phyloP scores from a whole-genome alignment of 2,888 invertebrate genomes.

The Hyalella azteca region DNA sequence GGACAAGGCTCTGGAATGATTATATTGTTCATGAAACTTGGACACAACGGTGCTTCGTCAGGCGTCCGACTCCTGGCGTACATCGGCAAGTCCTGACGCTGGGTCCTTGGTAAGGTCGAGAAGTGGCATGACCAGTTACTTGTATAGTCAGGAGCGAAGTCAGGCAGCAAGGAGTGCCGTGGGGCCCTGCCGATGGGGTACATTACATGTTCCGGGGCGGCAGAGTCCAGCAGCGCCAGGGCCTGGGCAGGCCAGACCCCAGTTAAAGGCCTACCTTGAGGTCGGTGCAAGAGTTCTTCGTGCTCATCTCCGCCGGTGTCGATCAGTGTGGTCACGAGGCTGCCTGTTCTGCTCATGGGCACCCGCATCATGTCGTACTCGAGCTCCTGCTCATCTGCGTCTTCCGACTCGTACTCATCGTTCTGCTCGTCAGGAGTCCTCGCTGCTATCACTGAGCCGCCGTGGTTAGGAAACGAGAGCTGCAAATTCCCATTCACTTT shows the following conservation, averaged over 20 bases:
- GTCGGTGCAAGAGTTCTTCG: constrained; percentile 4
- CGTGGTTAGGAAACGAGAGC: constrained; percentile 35
- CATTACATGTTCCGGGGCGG: constrained; percentile 55
- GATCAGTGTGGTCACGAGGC: constrained; percentile 31
- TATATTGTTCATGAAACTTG: constrained; percentile 18
- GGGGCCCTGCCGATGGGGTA: constrained; percentile 38
- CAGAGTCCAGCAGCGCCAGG: constrained; percentile 51
- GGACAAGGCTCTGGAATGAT: constrained; percentile 30
- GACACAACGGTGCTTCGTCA: constrained; percentile 20
- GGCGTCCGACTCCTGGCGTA: constrained; percentile 61
- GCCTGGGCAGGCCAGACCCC: constrained; percentile 53
- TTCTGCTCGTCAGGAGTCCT: constrained; percentile 37
- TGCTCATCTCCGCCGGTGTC: constrained; percentile 25
- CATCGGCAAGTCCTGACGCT: constrained; percentile 84
- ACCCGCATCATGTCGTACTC: not conserved
- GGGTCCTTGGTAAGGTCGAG: constrained; percentile 78
- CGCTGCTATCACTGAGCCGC: constrained; percentile 48
- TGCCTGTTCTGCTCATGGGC: constrained; percentile 23
- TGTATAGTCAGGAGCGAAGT: constrained; percentile 53
- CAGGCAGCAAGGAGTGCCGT: constrained; percentile 49
- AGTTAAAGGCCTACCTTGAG: not conserved
- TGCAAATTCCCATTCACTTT: constrained; percentile 17
- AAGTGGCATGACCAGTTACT: constrained; percentile 37
- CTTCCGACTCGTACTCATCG: constrained; percentile 40
- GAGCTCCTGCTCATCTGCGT: constrained; percentile 27